Base-by-base conservation (phyloP, 2,113 vertebrate genomes). In the Poecilia latipinna region DNA sequence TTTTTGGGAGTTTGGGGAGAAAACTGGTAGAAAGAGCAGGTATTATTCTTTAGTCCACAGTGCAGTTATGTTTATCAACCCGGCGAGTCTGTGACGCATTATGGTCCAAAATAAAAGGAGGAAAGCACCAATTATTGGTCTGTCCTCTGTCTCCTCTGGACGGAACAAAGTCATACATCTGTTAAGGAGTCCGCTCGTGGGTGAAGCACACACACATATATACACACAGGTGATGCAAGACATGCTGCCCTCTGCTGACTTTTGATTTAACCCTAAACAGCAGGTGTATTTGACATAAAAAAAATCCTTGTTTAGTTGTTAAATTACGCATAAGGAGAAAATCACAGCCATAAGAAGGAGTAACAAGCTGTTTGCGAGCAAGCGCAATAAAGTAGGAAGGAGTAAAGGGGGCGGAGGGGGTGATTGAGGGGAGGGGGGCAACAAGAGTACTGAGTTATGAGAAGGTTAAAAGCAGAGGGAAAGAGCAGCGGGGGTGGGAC, bases 391-490 rank as follows among this genome's bases (percentile, higher is more conserved):
- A 75, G 84, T 35, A 19, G 42, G 77, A 80, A 70, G 66, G 73
- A 75, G 44, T 19, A 63, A 63, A 83, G 10, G 35, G 35, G 33
- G 33, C 7, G 8, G 8, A 3, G 10, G 35, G 2, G 29, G 2
- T 29, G 29, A 3, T 29, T 10, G 10, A 2, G 10, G 35, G 35
- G 10, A 2, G 10, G 35, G 10, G 35, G 2, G 10, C 35, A 83
- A 72, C 69, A 68, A 65, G 70, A 78, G 57, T 73, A 70, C 74
- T 70, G 79, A 90, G 82, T 92, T 92, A 90, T 88, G 89, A 91
- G 89, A 89, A 89, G 86, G 86, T 90, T 68, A 61, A 87, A 86
- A 83, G 86, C 75, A 81, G 80, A 86, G 75, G 72, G 67, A 74
- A 80, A 42, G 26, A 17, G 65, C 4, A 8, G 83, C 37, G 66